Evolutionary conservation across 53 echinoderm and acorn worm species (phyloP), one percentile per base, ranked within the genome.

Genomic region (Astropecten irregularis): DNA sequence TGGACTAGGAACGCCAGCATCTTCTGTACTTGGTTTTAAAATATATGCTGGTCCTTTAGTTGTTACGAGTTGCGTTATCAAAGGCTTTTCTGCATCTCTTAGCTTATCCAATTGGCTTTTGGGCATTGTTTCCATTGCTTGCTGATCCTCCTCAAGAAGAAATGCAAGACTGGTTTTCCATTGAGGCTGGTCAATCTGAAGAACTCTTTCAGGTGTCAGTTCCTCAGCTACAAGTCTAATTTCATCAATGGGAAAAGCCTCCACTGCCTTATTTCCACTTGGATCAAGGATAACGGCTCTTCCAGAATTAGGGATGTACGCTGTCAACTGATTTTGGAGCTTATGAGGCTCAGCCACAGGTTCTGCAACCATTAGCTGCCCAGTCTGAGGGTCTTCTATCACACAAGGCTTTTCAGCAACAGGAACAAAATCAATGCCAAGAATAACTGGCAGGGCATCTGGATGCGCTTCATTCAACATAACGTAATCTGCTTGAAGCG

Each of bases 41-140:
- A 86, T 81, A 68, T 89, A 95, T 15, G 91, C 95, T 71, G 86
- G 95, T 42, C 95, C 95, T 67, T 84, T 85, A 49, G 91, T 69
- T 13, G 95, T 95, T 15, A 91, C 53, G 48, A 95, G 50, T 42
- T 95, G 92, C 30, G 58, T 65, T 14, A 76, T 35, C 49, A 89
- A 57, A 61, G 92, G 89, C 55, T 69, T 42, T 9, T 61, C 79
- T 27, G 46, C 26, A 36, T 68, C 28, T 25, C 39, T 9, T 44
- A 46, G 79, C 16, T 60, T 29, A 11, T 37, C 28, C 2, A 39
- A 29, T 39, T 76, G 76, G 57, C 40, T 56, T 28, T 16, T 59
- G 0, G 59, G 7, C 26, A 23, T n/a, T 29, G 60, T 46, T 7
- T 79, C 49, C 18, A 31, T 19, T 21, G 48, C 2, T 44, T 46